phyloP scores from a whole-genome alignment of 2,797 vertebrate species.

The Pangasius larnaudii region DNA sequence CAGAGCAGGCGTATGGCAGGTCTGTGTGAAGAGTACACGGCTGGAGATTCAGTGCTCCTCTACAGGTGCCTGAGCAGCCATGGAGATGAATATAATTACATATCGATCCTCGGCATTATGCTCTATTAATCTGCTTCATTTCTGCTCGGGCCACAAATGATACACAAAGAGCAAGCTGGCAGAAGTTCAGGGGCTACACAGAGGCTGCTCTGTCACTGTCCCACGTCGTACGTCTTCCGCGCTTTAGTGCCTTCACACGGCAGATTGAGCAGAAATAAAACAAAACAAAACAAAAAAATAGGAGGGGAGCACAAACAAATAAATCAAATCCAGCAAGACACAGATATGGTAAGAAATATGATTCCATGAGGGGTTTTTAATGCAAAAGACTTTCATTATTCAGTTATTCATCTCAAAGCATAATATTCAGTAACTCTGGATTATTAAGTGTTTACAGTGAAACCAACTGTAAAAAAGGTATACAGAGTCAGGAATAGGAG shows the following conservation, averaged over 20 bases:
- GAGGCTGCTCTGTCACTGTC: conserved; percentile 45
- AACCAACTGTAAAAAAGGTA: neutral
- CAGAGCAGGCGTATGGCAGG: conserved; percentile 20
- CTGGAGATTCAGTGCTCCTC: conserved; percentile 46
- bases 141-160: conserved; percentile 45
- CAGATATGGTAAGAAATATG: conserved; percentile 23
- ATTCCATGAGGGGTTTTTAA: neutral
- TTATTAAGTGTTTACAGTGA: neutral
- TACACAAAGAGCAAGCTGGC: conserved; percentile 52
- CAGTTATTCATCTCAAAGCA: neutral
- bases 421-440: neutral
- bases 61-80: conserved; percentile 49
- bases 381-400: conserved; percentile 6
- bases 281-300: conserved; percentile 21
- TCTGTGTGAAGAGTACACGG: conserved; percentile 26
- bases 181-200: conserved; percentile 42
- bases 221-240: conserved; percentile 40
- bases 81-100: conserved; percentile 64
- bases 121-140: conserved; percentile 61
- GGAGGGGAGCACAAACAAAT: conserved; percentile 22
- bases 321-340: conserved; percentile 31
- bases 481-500: neutral
- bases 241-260: conserved; percentile 42
- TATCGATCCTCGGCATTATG: conserved; percentile 63
- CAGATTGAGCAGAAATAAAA: conserved; percentile 51